Percentiles rank a stretch among this genome's conserved stretches.
phyloP scores from a whole-genome alignment of 2,797 vertebrate species.

The Malacoraja senta region DNA sequence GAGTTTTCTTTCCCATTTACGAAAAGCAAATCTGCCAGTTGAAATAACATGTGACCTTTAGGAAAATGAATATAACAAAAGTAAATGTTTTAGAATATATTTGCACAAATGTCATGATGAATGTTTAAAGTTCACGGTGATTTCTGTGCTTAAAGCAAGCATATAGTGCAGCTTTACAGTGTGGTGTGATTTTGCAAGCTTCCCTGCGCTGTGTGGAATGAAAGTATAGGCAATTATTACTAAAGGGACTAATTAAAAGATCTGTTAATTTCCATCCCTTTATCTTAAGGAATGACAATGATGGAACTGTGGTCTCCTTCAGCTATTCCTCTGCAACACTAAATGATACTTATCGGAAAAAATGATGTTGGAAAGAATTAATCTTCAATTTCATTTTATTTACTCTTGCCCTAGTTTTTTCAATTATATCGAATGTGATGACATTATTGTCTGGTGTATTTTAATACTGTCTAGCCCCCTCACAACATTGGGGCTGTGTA shows the following conservation, averaged over 20 bases:
- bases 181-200: not conserved
- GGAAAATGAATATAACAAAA: not conserved
- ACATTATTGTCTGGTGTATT: not conserved
- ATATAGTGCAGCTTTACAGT: not conserved
- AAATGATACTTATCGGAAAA: not conserved
- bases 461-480: not conserved
- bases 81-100: not conserved
- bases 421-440: not conserved
- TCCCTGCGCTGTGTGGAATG: too few species aligned
- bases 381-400: not conserved
- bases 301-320: not conserved
- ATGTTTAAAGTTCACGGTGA: not conserved
- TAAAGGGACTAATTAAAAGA: constrained; percentile 10
- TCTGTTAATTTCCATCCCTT: not conserved
- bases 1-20: not conserved
- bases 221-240: constrained; percentile 8
- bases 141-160: not conserved
- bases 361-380: constrained; percentile 15
- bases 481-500: not conserved
- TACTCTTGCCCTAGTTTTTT: not conserved
- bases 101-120: not conserved
- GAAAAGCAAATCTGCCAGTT: not conserved
- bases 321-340: not conserved
- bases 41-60: not conserved
- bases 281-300: not conserved